These are phyloP conservation scores for Megathymus violae DNA, from an alignment of 1,140 invertebrate genomes.

Conservation along the genomic window DNA sequence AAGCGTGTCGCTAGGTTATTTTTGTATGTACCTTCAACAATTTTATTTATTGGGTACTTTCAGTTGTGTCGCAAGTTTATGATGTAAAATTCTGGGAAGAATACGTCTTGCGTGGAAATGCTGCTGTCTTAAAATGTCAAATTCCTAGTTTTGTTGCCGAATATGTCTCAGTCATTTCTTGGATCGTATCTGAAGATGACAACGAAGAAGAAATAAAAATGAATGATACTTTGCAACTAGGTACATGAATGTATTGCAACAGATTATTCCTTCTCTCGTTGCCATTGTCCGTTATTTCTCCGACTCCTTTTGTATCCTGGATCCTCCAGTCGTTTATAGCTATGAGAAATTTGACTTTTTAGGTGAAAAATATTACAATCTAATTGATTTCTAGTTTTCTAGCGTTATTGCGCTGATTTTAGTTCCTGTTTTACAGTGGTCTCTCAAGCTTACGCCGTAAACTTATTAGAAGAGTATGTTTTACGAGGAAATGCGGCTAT, in stretches of 20 bases:
- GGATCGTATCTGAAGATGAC: constrained; percentile 86
- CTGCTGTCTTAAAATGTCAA: constrained; percentile 93
- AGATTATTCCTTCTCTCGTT: constrained; percentile 31
- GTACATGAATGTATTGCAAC: constrained; percentile 45
- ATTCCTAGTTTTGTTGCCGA: constrained; percentile 95
- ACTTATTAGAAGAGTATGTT: constrained; percentile 95
- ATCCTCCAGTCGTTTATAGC: constrained; percentile 13
- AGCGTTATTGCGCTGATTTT: constrained; percentile 37
- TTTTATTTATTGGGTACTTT: constrained; percentile 56
- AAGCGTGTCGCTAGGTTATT: neutral
- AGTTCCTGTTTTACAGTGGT: constrained; percentile 90
- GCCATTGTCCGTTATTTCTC: constrained; percentile 8
- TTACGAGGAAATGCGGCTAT: constrained; percentile 94
- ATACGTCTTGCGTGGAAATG: constrained; percentile 93
- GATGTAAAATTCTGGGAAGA: constrained; percentile 94
- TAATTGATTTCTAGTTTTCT: constrained; percentile 5
- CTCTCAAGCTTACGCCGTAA: constrained; percentile 93
- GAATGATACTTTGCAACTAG: constrained; percentile 61
- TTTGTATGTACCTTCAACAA: neutral
- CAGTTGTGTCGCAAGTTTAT: constrained; percentile 94
- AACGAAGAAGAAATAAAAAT: constrained; percentile 74
- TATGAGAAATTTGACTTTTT: neutral
- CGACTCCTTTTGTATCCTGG: constrained; percentile 22
- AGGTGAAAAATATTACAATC: neutral
- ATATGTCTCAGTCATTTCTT: constrained; percentile 91